Evolutionary conservation across 2,113 vertebrate genomes (phyloP), one percentile per base, ranked within the genome.

Genomic region (Lagopus muta): DNA sequence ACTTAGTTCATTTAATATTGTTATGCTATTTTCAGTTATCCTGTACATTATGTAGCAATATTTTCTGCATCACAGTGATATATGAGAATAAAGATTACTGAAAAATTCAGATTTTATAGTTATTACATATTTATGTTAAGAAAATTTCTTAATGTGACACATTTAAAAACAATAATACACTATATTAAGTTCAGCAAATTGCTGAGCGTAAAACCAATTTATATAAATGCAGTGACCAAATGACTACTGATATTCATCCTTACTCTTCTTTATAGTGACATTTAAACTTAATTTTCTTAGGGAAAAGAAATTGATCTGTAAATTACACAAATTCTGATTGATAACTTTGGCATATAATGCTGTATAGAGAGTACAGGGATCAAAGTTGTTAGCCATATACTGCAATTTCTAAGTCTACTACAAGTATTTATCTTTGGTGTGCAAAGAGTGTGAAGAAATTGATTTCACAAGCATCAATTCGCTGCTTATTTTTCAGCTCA

Each of bases 401-500:
- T 88, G 75, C 82, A 65, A 54, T 69, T 89, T 95, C 62, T 65
- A 70, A 88, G 61, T 82, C 84, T 70, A 76, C 93, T 96, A 72
- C 69, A 88, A 71, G 72, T 88, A 93, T 93, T 95, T 94, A 90
- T 93, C 48, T 93, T 75, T 82, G 48, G 81, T 14, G 54, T 91
- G 75, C 20, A 79, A 93, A 94, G 76, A 82, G 34, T 83, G 90
- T 66, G 71, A 93, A 89, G 64, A 57, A 66, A 97, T 97, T 97
- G 88, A 97, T 97, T 98, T 96, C 58, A 83, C 80, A 93, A 50
- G 97, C 93, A 97, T 96, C 90, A 94, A 95, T 97, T 96, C 94
- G 93, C 90, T 97, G 67, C 93, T 97, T 95, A 96, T 97, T 97
- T 97, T 96, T 95, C 88, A 97, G 43, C 67, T 92, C 95, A 95